Evolutionary conservation across 2,888 invertebrate species (phyloP), one percentile per base, ranked within the genome.

Genomic region (Sarcophaga carnaria): DNA sequence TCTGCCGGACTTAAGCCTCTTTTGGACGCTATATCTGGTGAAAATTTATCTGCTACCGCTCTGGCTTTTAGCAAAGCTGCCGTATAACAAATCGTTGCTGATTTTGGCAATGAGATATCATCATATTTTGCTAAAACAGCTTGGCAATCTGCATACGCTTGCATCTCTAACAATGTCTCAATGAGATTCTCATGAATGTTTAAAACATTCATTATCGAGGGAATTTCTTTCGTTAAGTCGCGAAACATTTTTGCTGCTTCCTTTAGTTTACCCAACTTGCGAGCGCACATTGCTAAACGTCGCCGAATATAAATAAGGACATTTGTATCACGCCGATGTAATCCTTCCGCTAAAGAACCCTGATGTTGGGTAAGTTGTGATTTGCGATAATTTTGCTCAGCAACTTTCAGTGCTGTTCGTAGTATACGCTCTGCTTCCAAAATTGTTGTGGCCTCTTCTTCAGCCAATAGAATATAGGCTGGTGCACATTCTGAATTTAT

Each of bases 221-320:
- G 98, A 89, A 97, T 97, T 94, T 99, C 99, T 94, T 99, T 99
- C 77, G 98, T 97, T 88, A 99, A 94, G 94, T 99, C 99, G 91
- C 99, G 95, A 95, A 99, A 99, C 95, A 98, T 97, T 93, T 99
- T 98, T 45, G 98, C 97, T 0, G 99, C 98, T 94, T 99, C 99
- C 93, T 98, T 97, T 88, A 99, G 94, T 90, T 98, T 97, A 14
- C 99, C 98, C 81, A 99, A 94, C 91, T 98, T 98, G 82, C 99
- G 95, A 54, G 98, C 97, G 94, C 99, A 99, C 99, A 99, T 99
- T n/a, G 99, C 99, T 86, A 98, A 94, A 88, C 99, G 95, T 80
- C 99, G 95, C 94, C 98, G 97, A 80, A 99, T 97, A 93, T 99
- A 99, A 91, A 99, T 98, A 86, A 99, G 94, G 60, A 99, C 97